Evolutionary conservation across 2,113 vertebrate species (phyloP).

Genomic region (Tachuris rubrigastra): DNA sequence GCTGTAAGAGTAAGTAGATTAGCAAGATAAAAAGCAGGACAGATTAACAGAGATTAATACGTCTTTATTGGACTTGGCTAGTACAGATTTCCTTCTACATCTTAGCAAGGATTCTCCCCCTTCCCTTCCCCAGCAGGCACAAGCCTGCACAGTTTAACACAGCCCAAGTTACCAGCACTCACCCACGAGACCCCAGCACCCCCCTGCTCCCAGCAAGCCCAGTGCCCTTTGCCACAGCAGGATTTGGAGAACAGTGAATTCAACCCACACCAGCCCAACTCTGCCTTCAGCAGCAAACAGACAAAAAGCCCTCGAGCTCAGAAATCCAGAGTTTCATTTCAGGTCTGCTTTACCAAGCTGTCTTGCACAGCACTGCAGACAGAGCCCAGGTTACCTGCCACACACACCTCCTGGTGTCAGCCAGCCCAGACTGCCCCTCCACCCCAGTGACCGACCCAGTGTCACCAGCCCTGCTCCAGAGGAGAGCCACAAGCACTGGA

Average conservation of each 20-base stretch:
- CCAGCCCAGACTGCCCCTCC: neutral
- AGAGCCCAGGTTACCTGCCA: no score
- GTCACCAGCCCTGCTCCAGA: neutral
- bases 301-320: neutral
- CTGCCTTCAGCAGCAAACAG: neutral
- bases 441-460: rapidly evolving
- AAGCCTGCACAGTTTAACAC: rapidly evolving
- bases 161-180: neutral
- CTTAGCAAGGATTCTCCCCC: neutral
- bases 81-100: neutral
- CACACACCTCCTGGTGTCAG: rapidly evolving
- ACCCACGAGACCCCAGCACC: rapidly evolving
- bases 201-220: neutral
- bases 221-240: neutral
- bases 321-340: neutral
- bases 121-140: neutral
- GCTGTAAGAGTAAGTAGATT: neutral
- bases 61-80: constrained; percentile 39
- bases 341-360: neutral
- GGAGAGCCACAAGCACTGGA: neutral
- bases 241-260: neutral
- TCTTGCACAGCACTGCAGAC: neutral
- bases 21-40: neutral
- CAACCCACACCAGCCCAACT: neutral
- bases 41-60: neutral